Evolutionary conservation across 1,140 invertebrate genomes (phyloP).

Genomic region (Drosophila nigromelanica): DNA sequence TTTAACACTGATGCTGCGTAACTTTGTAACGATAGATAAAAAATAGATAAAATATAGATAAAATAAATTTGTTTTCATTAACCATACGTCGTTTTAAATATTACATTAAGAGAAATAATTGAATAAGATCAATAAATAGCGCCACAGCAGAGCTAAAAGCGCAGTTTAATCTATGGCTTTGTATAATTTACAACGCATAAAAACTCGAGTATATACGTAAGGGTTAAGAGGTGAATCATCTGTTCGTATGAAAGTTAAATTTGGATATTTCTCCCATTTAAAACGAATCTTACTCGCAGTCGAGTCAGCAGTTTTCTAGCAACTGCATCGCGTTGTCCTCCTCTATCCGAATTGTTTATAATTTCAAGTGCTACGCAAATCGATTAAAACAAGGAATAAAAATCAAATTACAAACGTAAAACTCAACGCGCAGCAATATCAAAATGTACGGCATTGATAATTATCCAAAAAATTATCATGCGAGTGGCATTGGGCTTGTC

Average conservation of each 20-base stretch:
- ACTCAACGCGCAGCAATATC: conserved; percentile 18
- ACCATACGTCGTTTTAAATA: too few species aligned
- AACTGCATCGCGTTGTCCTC: conserved; percentile 44
- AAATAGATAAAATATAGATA: neutral
- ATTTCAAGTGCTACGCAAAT: conserved; percentile 37
- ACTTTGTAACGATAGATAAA: neutral
- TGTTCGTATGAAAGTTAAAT: conserved; percentile 68
- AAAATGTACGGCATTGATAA: conserved; percentile 76
- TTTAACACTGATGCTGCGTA: conserved; percentile 30
- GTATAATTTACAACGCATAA: neutral
- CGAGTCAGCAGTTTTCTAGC: conserved; percentile 71
- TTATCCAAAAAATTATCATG: conserved; percentile 82
- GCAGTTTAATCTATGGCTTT: neutral
- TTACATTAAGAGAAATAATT: too few species aligned
- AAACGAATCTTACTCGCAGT: conserved; percentile 59
- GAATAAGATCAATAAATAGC: too few species aligned
- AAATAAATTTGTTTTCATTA: too few species aligned
- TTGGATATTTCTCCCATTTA: conserved; percentile 75
- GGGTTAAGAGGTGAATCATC: conserved; percentile 75
- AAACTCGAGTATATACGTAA: conserved; percentile 25
- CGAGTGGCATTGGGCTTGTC: conserved; percentile 78
- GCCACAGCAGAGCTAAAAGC: too few species aligned
- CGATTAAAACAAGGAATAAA: conserved; percentile 12
- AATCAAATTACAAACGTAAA: neutral
- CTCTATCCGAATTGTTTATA: conserved; percentile 25